Conservation (phyloP, 2,797 vertebrate genomes). For the Meriones psammophilus region DNA sequence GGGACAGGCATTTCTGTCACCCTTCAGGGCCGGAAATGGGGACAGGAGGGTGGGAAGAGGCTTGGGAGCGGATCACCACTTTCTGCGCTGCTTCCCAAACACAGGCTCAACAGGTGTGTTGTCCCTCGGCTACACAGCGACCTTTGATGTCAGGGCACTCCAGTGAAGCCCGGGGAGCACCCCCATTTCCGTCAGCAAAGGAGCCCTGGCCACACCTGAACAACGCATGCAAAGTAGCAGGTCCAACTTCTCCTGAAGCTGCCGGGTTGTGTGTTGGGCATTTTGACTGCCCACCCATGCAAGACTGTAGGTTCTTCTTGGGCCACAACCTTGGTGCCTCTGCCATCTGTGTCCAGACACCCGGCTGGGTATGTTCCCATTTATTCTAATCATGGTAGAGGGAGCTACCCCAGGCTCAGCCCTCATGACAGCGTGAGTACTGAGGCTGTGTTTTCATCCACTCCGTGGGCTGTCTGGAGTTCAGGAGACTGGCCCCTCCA, state of each 20-base stretch:
- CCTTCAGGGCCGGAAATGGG: no score
- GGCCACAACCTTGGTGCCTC: fast-evolving
- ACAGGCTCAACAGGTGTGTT: fast-evolving
- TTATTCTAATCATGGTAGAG: background rate
- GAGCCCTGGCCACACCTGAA: background rate
- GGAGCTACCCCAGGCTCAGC: background rate
- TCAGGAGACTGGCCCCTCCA: background rate
- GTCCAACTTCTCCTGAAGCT: no score
- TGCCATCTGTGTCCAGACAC: fast-evolving
- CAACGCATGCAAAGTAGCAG: no score
- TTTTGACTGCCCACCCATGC: fast-evolving
- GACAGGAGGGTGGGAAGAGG: background rate
- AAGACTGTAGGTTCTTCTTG: background rate
- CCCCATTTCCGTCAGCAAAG: fast-evolving
- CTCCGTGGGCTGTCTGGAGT: no score
- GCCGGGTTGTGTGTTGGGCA: background rate
- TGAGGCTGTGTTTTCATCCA: fast-evolving
- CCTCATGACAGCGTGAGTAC: fast-evolving
- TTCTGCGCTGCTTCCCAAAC: background rate
- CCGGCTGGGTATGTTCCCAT: background rate
- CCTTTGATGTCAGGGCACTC: background rate
- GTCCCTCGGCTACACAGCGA: background rate
- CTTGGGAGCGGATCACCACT: background rate
- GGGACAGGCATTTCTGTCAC: background rate
- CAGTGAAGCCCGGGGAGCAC: fast-evolving